Evolutionary conservation across 2,113 vertebrate species (phyloP).

Genomic region (Podocnemis expansa): DNA sequence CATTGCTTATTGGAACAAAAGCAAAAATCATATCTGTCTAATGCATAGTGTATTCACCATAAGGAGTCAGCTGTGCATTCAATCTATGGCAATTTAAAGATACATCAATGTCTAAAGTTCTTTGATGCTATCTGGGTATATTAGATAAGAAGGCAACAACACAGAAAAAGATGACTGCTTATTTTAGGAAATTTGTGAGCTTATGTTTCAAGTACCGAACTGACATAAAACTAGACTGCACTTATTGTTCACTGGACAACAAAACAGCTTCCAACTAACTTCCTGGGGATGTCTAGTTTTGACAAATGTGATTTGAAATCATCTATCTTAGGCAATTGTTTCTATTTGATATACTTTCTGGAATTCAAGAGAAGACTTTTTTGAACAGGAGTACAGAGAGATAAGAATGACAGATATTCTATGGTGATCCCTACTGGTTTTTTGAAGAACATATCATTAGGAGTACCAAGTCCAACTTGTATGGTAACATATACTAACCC

Average conservation of each 20-base stretch:
- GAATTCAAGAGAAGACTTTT: background rate
- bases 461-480: background rate
- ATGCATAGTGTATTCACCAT: background rate
- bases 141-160: background rate
- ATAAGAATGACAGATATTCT: accelerated
- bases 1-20: background rate
- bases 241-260: background rate
- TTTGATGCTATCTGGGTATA: background rate
- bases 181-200: background rate
- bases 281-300: background rate
- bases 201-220: background rate
- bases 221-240: background rate
- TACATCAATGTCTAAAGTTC: background rate
- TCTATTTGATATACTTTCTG: background rate
- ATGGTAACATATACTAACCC: background rate
- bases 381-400: background rate
- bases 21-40: background rate
- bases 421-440: background rate
- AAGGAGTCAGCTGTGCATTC: background rate
- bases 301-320: background rate
- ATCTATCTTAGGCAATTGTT: background rate
- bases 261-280: background rate
- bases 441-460: too few relatives aligned
- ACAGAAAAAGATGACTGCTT: background rate
- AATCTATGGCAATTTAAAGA: background rate